These are phyloP conservation scores for Serilophus lunatus DNA, from an alignment of 2,113 vertebrate species.

Conservation along the genomic window DNA sequence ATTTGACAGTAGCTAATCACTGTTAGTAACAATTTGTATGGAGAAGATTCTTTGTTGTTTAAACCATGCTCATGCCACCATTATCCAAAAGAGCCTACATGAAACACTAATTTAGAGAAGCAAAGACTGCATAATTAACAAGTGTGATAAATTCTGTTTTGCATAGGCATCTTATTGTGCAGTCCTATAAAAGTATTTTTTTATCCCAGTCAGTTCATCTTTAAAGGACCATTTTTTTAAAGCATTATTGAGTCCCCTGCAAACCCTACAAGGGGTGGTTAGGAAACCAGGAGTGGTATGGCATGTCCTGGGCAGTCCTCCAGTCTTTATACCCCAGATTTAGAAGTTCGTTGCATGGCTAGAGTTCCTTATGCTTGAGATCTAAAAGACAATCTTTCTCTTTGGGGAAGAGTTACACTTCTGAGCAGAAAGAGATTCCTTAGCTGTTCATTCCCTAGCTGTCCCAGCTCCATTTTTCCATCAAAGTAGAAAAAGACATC, in stretches of 20 bases:
- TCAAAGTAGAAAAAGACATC: background rate
- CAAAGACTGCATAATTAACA: background rate
- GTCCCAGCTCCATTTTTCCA: background rate
- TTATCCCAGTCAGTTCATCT: background rate
- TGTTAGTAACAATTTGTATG: background rate
- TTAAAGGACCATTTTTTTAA: background rate
- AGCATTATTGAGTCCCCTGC: background rate
- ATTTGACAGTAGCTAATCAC: background rate
- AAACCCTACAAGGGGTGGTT: background rate
- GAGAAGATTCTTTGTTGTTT: background rate
- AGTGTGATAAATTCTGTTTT: background rate
- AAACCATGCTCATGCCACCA: background rate
- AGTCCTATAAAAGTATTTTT: background rate
- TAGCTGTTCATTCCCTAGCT: too few species aligned
- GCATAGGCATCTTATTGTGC: too few species aligned
- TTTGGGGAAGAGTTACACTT: background rate
- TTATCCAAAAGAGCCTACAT: background rate
- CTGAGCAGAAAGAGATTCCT: background rate
- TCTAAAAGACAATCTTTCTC: background rate
- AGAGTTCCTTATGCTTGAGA: background rate
- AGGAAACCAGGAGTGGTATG: background rate
- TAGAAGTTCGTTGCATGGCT: background rate
- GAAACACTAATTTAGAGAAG: background rate
- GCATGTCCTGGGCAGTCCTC: background rate
- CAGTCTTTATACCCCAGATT: background rate